Base-by-base conservation (phyloP, 2,113 vertebrate genomes). In the Sapayoa aenigma region DNA sequence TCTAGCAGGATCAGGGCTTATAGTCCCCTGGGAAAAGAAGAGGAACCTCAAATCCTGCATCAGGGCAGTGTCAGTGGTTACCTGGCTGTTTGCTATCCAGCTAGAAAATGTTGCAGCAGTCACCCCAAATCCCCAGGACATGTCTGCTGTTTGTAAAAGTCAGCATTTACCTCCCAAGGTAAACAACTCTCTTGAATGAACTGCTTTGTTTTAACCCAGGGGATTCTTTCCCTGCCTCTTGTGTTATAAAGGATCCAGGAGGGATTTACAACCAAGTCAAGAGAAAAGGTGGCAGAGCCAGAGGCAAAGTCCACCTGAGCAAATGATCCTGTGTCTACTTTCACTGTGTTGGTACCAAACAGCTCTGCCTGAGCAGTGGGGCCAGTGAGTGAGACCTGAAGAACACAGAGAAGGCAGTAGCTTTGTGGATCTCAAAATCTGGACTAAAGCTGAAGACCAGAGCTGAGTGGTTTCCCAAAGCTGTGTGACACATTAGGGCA, bases 61-160 rank as follows among this genome's bases (percentile, higher is more conserved):
- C 44, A 80, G 47, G 83, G 49, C 8, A 9, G 75, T 83, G 71
- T 91, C 84, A 88, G 55, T 75, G 67, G 47, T 95, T 90, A 93
- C 95, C 84, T 89, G 35, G 75, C 84, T 88, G 63, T 56, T 91
- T 44, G 47, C 53, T 24, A 9, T 67, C 71, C 72, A 60, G 72
- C 85, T 88, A 77, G 65, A 90, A 95, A 91, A 81, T 4, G 5
- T 14, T 71, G 74, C 68, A 71, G 79, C 88, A 63, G 59, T 41
- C 79, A 68, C 47, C 76, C 66, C 7, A 74, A 59, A 74, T 82
- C 88, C 76, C 92, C 75, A 52, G 85, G 73, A 55, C 0, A 0
- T 46, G 72, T 90, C 87, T 88, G 88, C 92, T 92, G 28, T 90
- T 90, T 88, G 90, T 92, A 77, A 90, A 94, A 90, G 75, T 86